Conservation (phyloP, 1,140 invertebrate genomes). For the Drosophila orosa region DNA sequence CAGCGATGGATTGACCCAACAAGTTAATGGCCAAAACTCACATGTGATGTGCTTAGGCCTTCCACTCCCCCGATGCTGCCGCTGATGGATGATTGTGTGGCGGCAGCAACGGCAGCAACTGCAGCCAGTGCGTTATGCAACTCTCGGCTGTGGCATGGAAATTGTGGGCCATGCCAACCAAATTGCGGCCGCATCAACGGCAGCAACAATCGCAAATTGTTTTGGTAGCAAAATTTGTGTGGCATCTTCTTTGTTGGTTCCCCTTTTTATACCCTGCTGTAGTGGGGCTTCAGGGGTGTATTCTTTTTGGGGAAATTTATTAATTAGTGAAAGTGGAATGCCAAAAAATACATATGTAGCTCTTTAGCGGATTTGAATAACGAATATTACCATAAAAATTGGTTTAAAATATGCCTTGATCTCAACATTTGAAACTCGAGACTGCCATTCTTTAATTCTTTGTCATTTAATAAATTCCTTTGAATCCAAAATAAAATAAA, state of each 20-base stretch:
- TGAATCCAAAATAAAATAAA: no score
- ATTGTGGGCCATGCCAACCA: slow-evolving; percentile 62
- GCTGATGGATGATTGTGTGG: slow-evolving; percentile 42
- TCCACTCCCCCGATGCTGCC: slow-evolving; percentile 9
- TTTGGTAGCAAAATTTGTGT: slow-evolving; percentile 66
- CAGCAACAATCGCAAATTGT: slow-evolving; percentile 79
- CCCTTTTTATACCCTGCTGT: not conserved
- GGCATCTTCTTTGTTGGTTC: slow-evolving; percentile 30
- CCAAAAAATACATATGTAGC: no score
- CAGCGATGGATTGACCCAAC: slow-evolving; percentile 48
- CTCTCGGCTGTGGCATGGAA: slow-evolving; percentile 53
- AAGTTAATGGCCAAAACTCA: slow-evolving; percentile 58
- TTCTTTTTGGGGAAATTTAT: not conserved
- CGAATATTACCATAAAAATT: not conserved
- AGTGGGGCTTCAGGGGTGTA: not conserved
- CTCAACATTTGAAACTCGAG: not conserved
- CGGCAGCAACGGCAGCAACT: slow-evolving; percentile 26
- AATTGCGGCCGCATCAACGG: slow-evolving; percentile 66
- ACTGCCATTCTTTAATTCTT: not conserved
- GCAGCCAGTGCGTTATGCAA: slow-evolving; percentile 50
- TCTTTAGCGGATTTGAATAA: not conserved
- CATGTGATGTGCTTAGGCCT: slow-evolving; percentile 22
- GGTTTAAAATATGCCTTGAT: not conserved
- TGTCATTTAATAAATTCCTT: not conserved
- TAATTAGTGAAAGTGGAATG: no score